Evolutionary conservation across 2,888 invertebrate species (phyloP).

Genomic region (Mycalesis mineus): DNA sequence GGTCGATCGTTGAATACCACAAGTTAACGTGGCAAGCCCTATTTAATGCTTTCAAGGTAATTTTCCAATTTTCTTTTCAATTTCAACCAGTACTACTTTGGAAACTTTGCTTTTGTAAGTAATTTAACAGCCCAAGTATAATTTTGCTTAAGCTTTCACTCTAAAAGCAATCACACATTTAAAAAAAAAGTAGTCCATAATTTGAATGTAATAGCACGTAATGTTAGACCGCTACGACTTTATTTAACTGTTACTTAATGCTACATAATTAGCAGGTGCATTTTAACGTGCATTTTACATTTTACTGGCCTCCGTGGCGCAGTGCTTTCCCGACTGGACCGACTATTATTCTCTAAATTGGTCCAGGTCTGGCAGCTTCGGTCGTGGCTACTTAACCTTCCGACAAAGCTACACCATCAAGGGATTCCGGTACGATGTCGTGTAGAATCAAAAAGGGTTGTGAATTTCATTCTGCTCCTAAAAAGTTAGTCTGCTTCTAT

Average conservation of each 20-base stretch:
- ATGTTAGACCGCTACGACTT: no score
- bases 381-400: neutral
- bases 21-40: conserved; percentile 28
- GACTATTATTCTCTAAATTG: no score
- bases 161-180: conserved; percentile 8
- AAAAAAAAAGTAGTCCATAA: neutral
- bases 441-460: no score
- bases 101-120: conserved; percentile 29
- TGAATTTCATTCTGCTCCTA: no score
- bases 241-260: no score
- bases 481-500: neutral
- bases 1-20: conserved; percentile 13
- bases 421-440: neutral
- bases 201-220: no score
- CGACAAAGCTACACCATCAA: neutral
- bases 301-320: no score
- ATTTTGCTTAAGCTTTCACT: conserved; percentile 23
- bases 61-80: conserved; percentile 37
- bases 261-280: no score
- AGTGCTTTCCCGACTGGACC: no score
- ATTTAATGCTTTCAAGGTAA: conserved; percentile 29
- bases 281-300: no score
- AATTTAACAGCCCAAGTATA: conserved; percentile 29
- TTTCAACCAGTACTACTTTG: conserved; percentile 25
- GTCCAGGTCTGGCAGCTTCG: no score